A percentile compares a stretch with the other conserved stretches of the same genome.
These are phyloP conservation scores for Coendou prehensilis DNA, from an alignment of 2,797 vertebrate genomes.

Conservation along the genomic window DNA sequence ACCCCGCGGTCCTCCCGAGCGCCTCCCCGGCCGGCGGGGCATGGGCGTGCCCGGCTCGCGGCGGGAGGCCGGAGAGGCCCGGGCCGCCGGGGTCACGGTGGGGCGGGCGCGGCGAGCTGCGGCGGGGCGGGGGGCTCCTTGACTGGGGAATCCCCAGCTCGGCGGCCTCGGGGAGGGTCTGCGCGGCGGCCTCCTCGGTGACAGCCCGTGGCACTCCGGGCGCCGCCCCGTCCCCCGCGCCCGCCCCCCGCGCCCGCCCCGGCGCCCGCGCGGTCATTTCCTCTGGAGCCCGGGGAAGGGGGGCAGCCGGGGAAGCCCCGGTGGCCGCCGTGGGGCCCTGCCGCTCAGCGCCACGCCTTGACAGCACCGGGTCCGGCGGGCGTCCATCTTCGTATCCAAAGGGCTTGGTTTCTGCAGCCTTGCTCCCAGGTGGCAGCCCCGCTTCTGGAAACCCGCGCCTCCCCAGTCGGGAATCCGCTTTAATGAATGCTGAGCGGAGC, in stretches of 20 bases:
- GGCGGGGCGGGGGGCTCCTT: neutral
- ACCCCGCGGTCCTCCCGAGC: conserved; percentile 71
- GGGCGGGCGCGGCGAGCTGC: neutral
- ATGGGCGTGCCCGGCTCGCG: neutral
- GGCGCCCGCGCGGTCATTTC: conserved; percentile 80
- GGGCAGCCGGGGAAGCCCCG: conserved; percentile 78
- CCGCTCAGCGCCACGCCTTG: conserved; percentile 34
- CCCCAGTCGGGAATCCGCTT: conserved; percentile 62
- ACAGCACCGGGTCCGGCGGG: neutral
- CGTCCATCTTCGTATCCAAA: conserved; percentile 2
- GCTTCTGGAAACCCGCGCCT: conserved; percentile 67
- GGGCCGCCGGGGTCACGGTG: neutral
- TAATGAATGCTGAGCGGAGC: neutral
- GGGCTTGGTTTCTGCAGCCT: neutral
- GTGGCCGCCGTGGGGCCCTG: conserved; percentile 29
- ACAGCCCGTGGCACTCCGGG: conserved; percentile 81
- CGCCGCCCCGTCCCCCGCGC: conserved; percentile 64
- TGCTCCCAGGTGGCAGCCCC: neutral
- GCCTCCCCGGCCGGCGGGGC: conserved; percentile 71
- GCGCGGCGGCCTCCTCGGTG: conserved; percentile 56
- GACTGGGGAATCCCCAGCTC: conserved; percentile 80
- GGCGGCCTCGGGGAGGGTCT: conserved; percentile 67
- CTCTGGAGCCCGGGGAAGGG: conserved; percentile 69
- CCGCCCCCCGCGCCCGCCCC: conserved; percentile 44
- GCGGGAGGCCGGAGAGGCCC: neutral